phyloP scores from a whole-genome alignment of 1,140 invertebrate genomes.

The Oedothorax gibbosus region DNA sequence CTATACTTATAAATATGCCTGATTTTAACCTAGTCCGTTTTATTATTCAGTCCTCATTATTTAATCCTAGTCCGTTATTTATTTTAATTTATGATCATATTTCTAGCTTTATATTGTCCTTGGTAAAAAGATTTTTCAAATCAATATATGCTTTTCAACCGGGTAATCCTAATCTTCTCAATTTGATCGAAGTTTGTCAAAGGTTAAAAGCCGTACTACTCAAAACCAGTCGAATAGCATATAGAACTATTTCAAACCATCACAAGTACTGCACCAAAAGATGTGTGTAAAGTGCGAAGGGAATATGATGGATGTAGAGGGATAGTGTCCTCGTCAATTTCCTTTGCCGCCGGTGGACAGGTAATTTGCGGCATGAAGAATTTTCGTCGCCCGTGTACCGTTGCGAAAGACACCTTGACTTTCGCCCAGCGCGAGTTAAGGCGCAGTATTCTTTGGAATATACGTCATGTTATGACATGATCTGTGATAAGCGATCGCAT shows the following conservation, averaged over 20 bases:
- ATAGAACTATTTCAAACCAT: neutral
- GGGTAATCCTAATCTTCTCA: neutral
- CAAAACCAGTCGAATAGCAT: too few relatives aligned
- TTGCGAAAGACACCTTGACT: neutral
- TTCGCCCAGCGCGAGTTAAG: neutral
- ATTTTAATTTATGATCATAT: too few relatives aligned
- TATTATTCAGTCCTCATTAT: too few relatives aligned
- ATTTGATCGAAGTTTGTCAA: neutral
- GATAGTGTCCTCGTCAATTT: constrained; percentile 26
- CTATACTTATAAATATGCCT: too few relatives aligned
- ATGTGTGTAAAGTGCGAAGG: neutral
- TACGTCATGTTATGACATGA: neutral
- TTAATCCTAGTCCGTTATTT: too few relatives aligned
- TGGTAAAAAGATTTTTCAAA: neutral
- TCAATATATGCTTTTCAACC: neutral
- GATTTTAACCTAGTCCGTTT: too few relatives aligned
- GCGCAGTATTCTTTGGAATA: neutral
- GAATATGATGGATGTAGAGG: constrained; percentile 51
- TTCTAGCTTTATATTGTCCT: too few relatives aligned
- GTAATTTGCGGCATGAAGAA: constrained; percentile 44
- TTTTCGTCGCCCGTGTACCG: constrained; percentile 18
- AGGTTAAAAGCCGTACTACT: too few relatives aligned
- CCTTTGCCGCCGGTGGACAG: constrained; percentile 29
- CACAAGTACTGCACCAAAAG: neutral
- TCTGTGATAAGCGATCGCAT: too few relatives aligned